Base-by-base conservation (phyloP, 1,140 invertebrate genomes). In the Theocolax elegans region DNA sequence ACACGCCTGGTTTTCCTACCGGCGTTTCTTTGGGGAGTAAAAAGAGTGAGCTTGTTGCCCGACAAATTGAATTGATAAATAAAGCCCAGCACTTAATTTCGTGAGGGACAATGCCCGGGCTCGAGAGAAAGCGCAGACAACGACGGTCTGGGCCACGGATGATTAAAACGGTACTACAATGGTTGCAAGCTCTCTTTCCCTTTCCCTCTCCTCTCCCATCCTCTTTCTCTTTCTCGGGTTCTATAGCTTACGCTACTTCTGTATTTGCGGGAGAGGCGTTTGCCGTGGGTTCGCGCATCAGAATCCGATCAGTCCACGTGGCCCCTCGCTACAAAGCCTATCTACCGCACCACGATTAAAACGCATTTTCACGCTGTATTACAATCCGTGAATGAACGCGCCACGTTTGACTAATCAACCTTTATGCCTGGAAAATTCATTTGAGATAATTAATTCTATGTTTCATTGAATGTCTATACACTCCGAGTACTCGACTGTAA, bases 151-250 rank as follows among this genome's bases (percentile, higher is more conserved):
- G 29, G 25, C 42, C 15, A 76, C 71, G 72, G 71, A 77, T 77
- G 74, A 79, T 79, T 76, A 76, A 76, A 78, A 75, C 72, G 65
- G 63, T 73, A 71, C 74, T 64, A 75, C 73, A 76, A 75, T 77
- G 69, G 48, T 54, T 54, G 27, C 38, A 51, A 53, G 49, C 54
- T 56, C 19, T n/a, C n/a, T n/a, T n/a, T n/a, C n/a, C n/a, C n/a
- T n/a, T n/a, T n/a, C n/a, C n/a, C n/a, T n/a, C n/a, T n/a, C n/a
- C n/a, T n/a, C n/a, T n/a, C n/a, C n/a, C n/a, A n/a, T n/a, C n/a
- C n/a, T n/a, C n/a, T n/a, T n/a, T n/a, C n/a, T n/a, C n/a, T n/a
- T n/a, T n/a, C n/a, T n/a, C n/a, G n/a, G n/a, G n/a, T n/a, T 38
- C 40, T 49, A 71, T 60, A 54, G 68, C 72, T 59, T 78, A 72